Evolutionary conservation across 2,888 invertebrate species (phyloP), one percentile per base, ranked within the genome.

Genomic region (Tinea pellionella): DNA sequence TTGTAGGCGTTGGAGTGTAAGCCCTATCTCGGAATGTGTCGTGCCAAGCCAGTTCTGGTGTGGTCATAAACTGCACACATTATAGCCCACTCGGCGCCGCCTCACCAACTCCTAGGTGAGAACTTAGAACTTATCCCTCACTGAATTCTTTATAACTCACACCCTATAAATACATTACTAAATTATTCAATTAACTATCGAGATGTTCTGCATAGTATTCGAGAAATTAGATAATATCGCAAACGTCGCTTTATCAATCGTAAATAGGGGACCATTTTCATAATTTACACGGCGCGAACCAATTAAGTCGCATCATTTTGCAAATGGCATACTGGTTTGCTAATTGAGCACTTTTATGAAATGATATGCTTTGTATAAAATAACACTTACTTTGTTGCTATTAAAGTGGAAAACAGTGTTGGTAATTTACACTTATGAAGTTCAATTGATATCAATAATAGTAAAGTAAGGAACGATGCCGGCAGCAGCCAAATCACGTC

Each of bases 31-130:
- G 63, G 63, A 64, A 64, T 64, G 63, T 72, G 68, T 74, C 68
- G 67, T 64, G 57, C 55, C 55, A 63, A 64, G 67, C 64, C 64
- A 64, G 65, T 68, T 66, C 69, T 60, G 63, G 65, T 57, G 59
- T 61, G 64, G 68, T 68, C 70, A 70, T 80, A 78, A 80, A 80
- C 67, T 74, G 73, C 75, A 78, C 74, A 76, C 73, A 74, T 74
- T 78, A 72, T 72, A 15, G 59, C 59, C 42, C 51, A 59, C 59
- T 59, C 59, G 47, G 41, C 59, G 51, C 43, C 47, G 59, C 59
- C 32, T 57, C 32, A 32, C 30, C 57, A 32, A 19, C 16, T 57
- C 57, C 53, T 53, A 59, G 59, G 59, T 59, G 59, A 47, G 59
- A 59, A 59, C 57, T 32, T 30, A 57, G 43, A 24, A 43, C 57